Conservation (phyloP, 2,113 vertebrate species). For the Phycodurus eques region DNA sequence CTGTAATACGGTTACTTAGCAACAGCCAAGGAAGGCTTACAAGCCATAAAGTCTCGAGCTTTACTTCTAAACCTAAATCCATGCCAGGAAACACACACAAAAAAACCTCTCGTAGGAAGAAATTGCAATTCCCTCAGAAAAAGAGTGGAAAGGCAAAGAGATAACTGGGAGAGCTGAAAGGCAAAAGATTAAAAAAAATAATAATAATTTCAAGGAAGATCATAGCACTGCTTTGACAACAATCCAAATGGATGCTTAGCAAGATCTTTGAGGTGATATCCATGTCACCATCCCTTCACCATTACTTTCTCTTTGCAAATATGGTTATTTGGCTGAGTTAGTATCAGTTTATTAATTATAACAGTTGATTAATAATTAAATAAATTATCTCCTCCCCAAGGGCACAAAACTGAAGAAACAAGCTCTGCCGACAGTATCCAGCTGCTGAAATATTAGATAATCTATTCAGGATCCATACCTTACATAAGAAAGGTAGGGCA, state of each 20-base stretch:
- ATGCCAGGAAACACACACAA: neutral
- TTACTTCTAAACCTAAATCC: neutral
- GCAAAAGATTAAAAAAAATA: too few relatives aligned
- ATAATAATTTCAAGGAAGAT: too few relatives aligned
- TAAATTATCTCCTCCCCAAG: neutral
- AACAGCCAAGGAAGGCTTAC: slow-evolving; percentile 25
- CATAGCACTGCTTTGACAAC: too few relatives aligned
- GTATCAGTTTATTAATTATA: neutral
- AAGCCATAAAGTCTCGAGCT: slow-evolving; percentile 6
- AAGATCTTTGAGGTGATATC: too few relatives aligned
- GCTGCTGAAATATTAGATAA: neutral
- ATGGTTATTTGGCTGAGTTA: neutral
- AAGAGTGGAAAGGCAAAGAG: too few relatives aligned
- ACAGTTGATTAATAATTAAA: neutral
- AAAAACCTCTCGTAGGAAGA: neutral
- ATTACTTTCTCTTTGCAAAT: too few relatives aligned
- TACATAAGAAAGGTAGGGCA: neutral
- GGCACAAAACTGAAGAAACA: neutral
- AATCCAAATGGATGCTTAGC: too few relatives aligned
- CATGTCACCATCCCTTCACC: too few relatives aligned
- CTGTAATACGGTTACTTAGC: slow-evolving; percentile 45
- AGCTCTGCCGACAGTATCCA: neutral
- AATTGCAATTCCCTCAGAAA: neutral
- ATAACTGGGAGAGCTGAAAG: too few relatives aligned
- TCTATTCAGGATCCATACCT: neutral